Evolutionary conservation across 2,113 vertebrate genomes (phyloP), one percentile per base, ranked within the genome.

Genomic region (Thoracochromis brauschi): DNA sequence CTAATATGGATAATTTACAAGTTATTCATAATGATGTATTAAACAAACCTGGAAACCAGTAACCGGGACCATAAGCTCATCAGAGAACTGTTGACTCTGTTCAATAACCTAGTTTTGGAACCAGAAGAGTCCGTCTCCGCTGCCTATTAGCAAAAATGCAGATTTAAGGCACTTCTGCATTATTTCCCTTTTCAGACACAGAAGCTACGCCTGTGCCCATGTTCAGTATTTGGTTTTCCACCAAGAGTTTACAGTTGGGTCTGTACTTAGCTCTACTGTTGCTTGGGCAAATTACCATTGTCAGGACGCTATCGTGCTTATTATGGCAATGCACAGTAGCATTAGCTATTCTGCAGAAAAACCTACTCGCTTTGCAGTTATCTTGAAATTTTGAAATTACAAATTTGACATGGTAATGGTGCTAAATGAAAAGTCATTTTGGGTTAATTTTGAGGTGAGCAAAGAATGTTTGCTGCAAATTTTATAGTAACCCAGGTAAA

Each of bases 351-450:
- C 35, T 6, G 12, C 65, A 2, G 31, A 1, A 21, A 71, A 71
- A 71, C 5, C 65, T 35, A 42, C 38, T 71, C 12, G 1, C 65
- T 26, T 16, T 71, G 63, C 4, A 3, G 63, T 38, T 71, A 14
- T 42, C 38, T 42, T 40, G 63, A 21, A 42, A 42, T 19, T 35
- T 63, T 63, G 29, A 71, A 42, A 42, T 24, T 1, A 16, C 12
- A 71, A 71, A 16, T 71, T 42, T 24, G 35, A 71, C 65, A 42
- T 71, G 8, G n/a, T 71, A 71, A 71, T 21, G 19, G 63, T 68
- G 19, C 19, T 71, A 42, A 71, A 42, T 42, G n/a, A 24, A 42
- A 71, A 71, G 17, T 0, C 38, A 24, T 24, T 71, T 24, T 71
- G 38, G 5, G 65, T 42, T 24, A 3, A 24, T 71, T 45, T 45